Evolutionary conservation across 2,797 vertebrate species (phyloP).

Genomic region (Mormyrops attenuatus): DNA sequence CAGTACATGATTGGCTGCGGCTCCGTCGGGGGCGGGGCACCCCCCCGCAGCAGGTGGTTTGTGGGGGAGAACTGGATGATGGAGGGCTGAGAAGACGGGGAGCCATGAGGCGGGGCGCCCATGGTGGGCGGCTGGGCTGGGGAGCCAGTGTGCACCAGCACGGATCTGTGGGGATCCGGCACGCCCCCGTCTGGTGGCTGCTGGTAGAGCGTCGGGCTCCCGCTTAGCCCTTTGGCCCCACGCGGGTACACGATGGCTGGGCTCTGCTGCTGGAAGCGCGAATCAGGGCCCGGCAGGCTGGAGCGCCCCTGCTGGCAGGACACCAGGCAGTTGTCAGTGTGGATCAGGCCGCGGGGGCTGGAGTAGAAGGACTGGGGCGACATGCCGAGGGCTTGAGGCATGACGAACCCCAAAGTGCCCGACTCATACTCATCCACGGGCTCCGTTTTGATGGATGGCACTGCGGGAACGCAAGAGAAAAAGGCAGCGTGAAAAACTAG

Average conservation of each 20-base stretch:
- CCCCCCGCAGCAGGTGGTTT: slow-evolving; percentile 75
- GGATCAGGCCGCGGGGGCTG: slow-evolving; percentile 70
- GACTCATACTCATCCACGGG: slow-evolving; percentile 88
- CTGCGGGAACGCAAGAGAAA: slow-evolving; percentile 54
- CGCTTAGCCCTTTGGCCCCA: slow-evolving; percentile 71
- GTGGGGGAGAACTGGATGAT: slow-evolving; percentile 84
- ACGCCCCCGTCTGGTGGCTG: slow-evolving; percentile 62
- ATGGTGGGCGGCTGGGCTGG: slow-evolving; percentile 63
- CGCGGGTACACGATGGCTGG: slow-evolving; percentile 79
- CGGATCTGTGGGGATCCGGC: slow-evolving; percentile 81
- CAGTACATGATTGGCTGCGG: slow-evolving; percentile 87
- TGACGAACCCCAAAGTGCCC: slow-evolving; percentile 72
- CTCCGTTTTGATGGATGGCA: slow-evolving; percentile 94
- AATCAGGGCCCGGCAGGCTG: slow-evolving; percentile 71
- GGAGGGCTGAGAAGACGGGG: slow-evolving; percentile 71
- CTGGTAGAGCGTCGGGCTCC: slow-evolving; percentile 71
- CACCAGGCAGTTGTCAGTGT: slow-evolving; percentile 77
- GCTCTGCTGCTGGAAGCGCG: slow-evolving; percentile 82
- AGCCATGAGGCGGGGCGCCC: slow-evolving; percentile 61
- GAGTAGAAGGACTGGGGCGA: slow-evolving; percentile 82
- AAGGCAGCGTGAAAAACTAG: neutral
- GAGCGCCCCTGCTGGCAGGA: slow-evolving; percentile 82
- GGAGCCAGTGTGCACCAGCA: slow-evolving; percentile 84
- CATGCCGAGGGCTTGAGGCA: slow-evolving; percentile 76
- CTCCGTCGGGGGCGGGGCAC: slow-evolving; percentile 56